These are phyloP conservation scores for Colaptes auratus DNA, from an alignment of 2,113 vertebrate species.

Conservation along the genomic window DNA sequence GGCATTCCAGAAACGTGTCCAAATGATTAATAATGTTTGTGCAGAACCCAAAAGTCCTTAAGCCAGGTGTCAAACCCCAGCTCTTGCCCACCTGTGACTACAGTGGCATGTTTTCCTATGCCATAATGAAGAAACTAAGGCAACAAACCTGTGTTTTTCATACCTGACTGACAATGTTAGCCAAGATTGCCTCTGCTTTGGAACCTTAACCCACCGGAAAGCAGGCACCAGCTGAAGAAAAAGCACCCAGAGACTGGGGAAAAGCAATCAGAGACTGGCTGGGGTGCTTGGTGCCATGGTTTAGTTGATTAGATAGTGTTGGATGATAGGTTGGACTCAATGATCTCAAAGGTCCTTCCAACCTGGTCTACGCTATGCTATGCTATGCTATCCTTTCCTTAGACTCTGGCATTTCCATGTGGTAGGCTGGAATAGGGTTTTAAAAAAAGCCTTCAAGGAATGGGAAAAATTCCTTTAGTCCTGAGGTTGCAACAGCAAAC, in stretches of 20 bases:
- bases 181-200: background rate
- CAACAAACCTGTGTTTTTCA: background rate
- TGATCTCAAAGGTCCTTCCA: background rate
- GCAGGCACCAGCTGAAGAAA: background rate
- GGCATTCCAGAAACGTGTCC: background rate
- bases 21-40: background rate
- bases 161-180: background rate
- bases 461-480: background rate
- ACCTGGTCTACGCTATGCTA: too few relatives aligned
- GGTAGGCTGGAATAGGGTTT: too few relatives aligned
- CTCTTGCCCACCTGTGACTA: background rate
- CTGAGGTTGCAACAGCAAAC: background rate
- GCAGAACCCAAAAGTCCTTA: background rate
- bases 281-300: too few relatives aligned
- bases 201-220: background rate
- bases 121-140: background rate
- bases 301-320: too few relatives aligned
- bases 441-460: background rate
- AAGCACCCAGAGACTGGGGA: background rate
- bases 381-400: too few relatives aligned
- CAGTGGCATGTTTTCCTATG: background rate
- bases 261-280: too few relatives aligned
- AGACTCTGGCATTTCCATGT: too few relatives aligned
- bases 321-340: background rate
- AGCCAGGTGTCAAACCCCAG: background rate